Base-by-base conservation (phyloP, 2,888 invertebrate genomes). In the Taenaris catops region DNA sequence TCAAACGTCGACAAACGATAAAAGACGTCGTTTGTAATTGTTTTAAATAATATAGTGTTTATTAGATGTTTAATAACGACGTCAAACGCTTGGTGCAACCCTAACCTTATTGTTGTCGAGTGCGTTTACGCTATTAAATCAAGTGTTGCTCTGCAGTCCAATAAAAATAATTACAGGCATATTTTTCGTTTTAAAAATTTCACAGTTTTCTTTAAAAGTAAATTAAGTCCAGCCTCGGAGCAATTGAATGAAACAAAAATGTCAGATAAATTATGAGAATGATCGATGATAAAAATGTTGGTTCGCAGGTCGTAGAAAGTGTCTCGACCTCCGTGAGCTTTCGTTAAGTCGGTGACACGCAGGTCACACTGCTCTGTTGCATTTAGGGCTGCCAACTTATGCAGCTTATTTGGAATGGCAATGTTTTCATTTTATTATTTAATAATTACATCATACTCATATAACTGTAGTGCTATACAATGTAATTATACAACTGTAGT, bases 261-360 rank as follows among this genome's bases (percentile, higher is more conserved):
- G 78, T 79, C 83, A 79, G 76, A 71, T 76, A 71, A 75, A 78
- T 81, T 81, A 81, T 84, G 72, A 76, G 76, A 74, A 76, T 75
- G 75, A 80, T 81, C 80, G 73, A 78, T 81, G 80, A 73, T 73
- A 78, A 78, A 81, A 80, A 79, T 74, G 72, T 71, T 72, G 74
- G 68, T 69, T 68, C 63, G 63, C 44, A 41, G 62, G 57, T 66
- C 62, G 78, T 81, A 81, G 84, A 84, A 86, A 84, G 84, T 86
- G 72, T 83, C 79, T 80, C 80, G 80, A 56, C 48, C 59, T 65
- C 67, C 59, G 65, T 57, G 69, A 70, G 76, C 76, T 78, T 79
- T 80, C 83, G 68, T 74, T 78, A 74, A 73, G 71, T 71, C 73
- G 73, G 73, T 68, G 71, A 72, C 67, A 58, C 61, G 59, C 72